Base-by-base conservation (phyloP, 2,888 invertebrate species). In the Pediacus dermestoides region DNA sequence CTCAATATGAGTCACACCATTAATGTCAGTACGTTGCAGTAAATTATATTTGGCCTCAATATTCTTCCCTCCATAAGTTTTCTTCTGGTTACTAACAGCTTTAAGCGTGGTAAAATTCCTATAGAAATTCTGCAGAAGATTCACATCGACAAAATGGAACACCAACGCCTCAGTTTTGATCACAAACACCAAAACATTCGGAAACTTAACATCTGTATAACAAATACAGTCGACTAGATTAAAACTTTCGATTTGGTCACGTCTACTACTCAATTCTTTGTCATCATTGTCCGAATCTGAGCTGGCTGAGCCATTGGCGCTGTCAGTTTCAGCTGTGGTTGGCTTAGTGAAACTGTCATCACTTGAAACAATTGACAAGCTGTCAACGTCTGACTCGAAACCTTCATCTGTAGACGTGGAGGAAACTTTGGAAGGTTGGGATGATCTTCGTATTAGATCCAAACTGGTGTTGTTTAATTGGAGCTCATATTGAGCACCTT, bases 1-100 rank as follows among this genome's bases (percentile, higher is more conserved):
- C 47, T 73, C 71, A 34, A 74, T 73, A 48, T 74, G 74, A 1
- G 74, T 74, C 2, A 74, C 65, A 3, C 73, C 74, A 52, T 74
- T 71, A 10, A 63, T 63, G 48, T 74, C 74, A 14, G 71, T 72
- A 27, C 71, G 61, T 44, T 74, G 73, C 11, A 73, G 51, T 28
- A 74, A 53, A 51, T 72, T 73, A 52, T 70, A 74, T 35, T 59
- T 61, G 8, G 54, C 48, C 2, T 40, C 39, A 9, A 50, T 21
- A 34, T 50, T 53, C 37, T 57, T 64, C 0, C 50, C 40, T 2
- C 47, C 43, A 23, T 57, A 57, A 46, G 64, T 66, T n/a, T 58
- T 55, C 44, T 63, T 63, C 36, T 68, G 68, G 44, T 65, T 68
- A 18, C 66, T 57, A 1, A 70, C 61, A 1, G 70, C 70, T 45